Evolutionary conservation across 2,113 vertebrate species (phyloP).

Genomic region (Microtus ochrogaster): DNA sequence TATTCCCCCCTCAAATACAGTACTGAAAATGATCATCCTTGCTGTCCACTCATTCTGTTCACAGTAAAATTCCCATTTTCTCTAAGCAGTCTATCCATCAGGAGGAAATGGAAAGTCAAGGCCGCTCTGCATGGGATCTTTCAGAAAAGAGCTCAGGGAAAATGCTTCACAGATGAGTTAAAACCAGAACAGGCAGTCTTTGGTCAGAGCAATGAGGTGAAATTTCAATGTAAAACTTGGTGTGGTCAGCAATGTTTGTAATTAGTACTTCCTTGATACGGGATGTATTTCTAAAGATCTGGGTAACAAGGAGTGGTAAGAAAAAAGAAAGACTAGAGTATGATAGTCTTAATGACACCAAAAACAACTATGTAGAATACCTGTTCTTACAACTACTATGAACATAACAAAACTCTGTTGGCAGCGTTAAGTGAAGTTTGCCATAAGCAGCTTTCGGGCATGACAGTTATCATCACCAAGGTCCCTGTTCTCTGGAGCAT

Average conservation of each 20-base stretch:
- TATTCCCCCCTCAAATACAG: conserved; percentile 78
- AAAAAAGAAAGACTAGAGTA: conserved; percentile 35
- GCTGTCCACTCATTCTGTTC: conserved; percentile 77
- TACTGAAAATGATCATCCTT: conserved; percentile 79
- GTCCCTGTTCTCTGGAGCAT: conserved; percentile 68
- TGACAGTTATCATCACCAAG: conserved; percentile 59
- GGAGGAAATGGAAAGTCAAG: conserved; percentile 77
- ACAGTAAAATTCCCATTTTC: conserved; percentile 74
- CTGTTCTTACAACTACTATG: conserved; percentile 68
- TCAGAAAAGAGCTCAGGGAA: conserved; percentile 72
- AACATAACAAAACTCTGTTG: conserved; percentile 70
- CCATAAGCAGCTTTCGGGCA: conserved; percentile 63
- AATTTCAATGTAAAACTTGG: conserved; percentile 75
- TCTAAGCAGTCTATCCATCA: conserved; percentile 76
- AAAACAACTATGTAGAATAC: conserved; percentile 70
- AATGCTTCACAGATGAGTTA: conserved; percentile 74
- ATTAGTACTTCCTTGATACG: conserved; percentile 74
- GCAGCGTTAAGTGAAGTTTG: conserved; percentile 57
- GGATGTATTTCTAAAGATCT: conserved; percentile 63
- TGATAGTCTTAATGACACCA: conserved; percentile 62
- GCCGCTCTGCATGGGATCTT: conserved; percentile 74
- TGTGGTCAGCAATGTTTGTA: conserved; percentile 70
- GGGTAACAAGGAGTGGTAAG: conserved; percentile 43
- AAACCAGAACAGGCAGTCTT: conserved; percentile 84
- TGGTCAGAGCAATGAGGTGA: conserved; percentile 87